Evolutionary conservation across 1,140 invertebrate genomes (phyloP).

Genomic region (Augochlora pura): DNA sequence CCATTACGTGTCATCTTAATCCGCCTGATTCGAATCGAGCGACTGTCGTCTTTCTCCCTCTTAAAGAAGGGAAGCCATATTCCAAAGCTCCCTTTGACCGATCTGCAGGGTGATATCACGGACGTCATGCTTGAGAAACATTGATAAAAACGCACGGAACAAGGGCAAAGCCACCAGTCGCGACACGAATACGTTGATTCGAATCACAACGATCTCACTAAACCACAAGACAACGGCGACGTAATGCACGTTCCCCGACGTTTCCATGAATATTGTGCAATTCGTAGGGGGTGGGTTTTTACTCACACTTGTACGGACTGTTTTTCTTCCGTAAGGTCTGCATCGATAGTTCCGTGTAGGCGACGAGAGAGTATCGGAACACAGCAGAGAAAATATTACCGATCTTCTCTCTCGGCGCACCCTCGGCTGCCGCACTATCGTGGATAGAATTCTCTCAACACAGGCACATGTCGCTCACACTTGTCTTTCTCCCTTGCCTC

Average conservation of each 20-base stretch:
- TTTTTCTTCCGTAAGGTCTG: conserved; percentile 94
- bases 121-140: conserved; percentile 14
- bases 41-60: conserved; percentile 18
- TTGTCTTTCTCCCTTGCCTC: conserved; percentile 36
- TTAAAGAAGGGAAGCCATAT: conserved; percentile 56
- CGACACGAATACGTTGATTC: not conserved
- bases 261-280: conserved; percentile 3
- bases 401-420: conserved; percentile 53
- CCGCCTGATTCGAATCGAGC: not conserved
- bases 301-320: conserved; percentile 94
- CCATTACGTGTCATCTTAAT: not conserved
- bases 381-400: conserved; percentile 32
- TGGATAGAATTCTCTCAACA: conserved; percentile 54
- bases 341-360: conserved; percentile 81
- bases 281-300: conserved; percentile 43
- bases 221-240: conserved; percentile 15
- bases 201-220: conserved; percentile 29
- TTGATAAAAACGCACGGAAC: not conserved
- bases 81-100: conserved; percentile 36
- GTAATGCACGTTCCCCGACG: conserved; percentile 1
- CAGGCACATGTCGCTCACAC: conserved; percentile 61
- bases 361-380: conserved; percentile 48
- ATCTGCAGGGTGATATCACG: conserved; percentile 49
- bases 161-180: not conserved
- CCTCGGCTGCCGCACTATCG: conserved; percentile 53